phyloP scores from a whole-genome alignment of 2,888 invertebrate genomes.

The Volucella inflata region DNA sequence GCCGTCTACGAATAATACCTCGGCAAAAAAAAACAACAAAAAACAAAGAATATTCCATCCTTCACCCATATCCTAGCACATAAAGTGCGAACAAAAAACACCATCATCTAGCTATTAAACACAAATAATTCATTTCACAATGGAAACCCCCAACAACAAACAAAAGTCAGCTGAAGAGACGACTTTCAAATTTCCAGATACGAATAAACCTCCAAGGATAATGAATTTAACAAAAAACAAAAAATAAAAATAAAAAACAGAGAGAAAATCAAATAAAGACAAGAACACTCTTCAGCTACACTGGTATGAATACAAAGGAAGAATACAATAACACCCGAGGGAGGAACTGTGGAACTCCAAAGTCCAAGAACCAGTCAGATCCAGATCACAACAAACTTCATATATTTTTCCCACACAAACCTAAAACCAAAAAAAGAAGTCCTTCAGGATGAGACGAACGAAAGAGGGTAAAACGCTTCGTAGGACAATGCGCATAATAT shows the following conservation, averaged over 20 bases:
- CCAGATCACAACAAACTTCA: conserved; percentile 43
- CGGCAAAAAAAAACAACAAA: conserved; percentile 33
- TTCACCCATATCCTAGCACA: conserved; percentile 39
- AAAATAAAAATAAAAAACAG: conserved; percentile 38
- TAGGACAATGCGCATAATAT: conserved; percentile 69
- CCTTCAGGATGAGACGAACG: conserved; percentile 18
- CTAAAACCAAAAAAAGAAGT: conserved; percentile 2
- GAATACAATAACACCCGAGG: conserved; percentile 12
- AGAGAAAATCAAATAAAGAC: conserved; percentile 40
- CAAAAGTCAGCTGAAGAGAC: conserved; percentile 59
- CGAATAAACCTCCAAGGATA: conserved; percentile 50
- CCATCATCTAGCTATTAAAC: conserved; percentile 38
- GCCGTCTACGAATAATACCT: neutral
- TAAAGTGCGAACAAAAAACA: conserved; percentile 38
- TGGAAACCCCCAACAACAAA: conserved; percentile 44
- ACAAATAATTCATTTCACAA: conserved; percentile 61
- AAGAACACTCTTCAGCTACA: conserved; percentile 42
- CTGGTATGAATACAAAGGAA: conserved; percentile 6
- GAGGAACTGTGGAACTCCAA: neutral
- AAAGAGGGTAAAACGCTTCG: conserved; percentile 35
- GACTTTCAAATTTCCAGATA: conserved; percentile 5
- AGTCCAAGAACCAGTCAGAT: conserved; percentile 15
- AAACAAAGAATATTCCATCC: conserved; percentile 54
- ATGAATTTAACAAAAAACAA: conserved; percentile 42
- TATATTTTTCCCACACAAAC: conserved; percentile 27